Base-by-base conservation (phyloP, 2,797 vertebrate species). In the Coracias cyanogaster region DNA sequence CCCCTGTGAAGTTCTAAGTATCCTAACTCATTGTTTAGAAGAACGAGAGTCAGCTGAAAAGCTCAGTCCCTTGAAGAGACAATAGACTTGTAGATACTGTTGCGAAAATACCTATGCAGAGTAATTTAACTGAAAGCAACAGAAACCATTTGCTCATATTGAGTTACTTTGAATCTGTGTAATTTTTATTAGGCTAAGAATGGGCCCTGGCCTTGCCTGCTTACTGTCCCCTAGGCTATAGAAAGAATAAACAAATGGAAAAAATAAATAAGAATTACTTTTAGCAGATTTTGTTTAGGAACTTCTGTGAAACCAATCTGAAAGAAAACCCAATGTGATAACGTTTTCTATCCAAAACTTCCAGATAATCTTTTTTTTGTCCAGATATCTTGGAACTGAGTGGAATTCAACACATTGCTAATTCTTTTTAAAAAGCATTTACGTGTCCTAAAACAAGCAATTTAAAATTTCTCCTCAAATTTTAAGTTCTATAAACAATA, bases 141-240 rank as follows among this genome's bases (percentile, higher is more conserved):
- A 82, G 45, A 51, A 93, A 85, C 54, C 22, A 51, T 93, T 91
- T 87, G 7, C 64, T 87, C n/a, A 22, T 85, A 84, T 69, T 79
- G 60, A 66, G 37, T 96, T 95, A 77, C 82, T 91, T 26, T 60
- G 60, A 85, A 82, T 31, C 58, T 77, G 85, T 87, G 60, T n/a
- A 91, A 88, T 60, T 90, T 94, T 93, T 89, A 77, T 94, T 89
- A 79, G 45, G 29, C 18, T 79, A 28, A 61, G 58, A 76, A 54
- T 65, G 58, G 24, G n/a, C 22, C 8, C 15, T 57, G 37, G n/a
- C 33, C 46, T 85, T 55, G 22, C 3, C 55, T 19, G 83, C 15
- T 74, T 79, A 64, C 26, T 64, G 13, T 48, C 3, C 9, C 9
- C 6, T 66, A 74, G 17, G 24, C 24, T 78, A 31, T 12, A n/a